phyloP scores from a whole-genome alignment of 2,113 vertebrate genomes.

The Malurus melanocephalus region DNA sequence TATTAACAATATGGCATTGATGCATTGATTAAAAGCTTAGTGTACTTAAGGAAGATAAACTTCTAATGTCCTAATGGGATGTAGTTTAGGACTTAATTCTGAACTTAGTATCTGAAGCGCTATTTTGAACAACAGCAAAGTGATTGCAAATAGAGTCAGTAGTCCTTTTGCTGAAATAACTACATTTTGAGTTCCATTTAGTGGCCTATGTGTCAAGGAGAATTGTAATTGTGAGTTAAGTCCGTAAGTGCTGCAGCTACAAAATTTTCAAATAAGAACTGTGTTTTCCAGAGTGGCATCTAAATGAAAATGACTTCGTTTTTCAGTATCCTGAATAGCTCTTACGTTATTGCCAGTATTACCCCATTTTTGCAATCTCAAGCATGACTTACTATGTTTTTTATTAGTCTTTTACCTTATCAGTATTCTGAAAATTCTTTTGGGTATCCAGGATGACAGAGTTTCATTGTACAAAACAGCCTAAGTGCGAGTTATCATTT shows the following conservation, averaged over 20 bases:
- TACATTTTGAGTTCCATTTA: background rate
- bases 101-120: background rate
- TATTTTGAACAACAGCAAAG: background rate
- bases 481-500: background rate
- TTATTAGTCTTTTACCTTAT: background rate
- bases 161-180: background rate
- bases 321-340: background rate
- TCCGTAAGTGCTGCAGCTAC: background rate
- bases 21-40: background rate
- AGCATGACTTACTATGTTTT: accelerated
- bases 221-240: background rate
- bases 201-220: background rate
- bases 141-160: background rate
- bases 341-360: background rate
- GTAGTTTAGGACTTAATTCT: background rate
- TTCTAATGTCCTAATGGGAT: background rate
- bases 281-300: background rate
- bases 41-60: background rate
- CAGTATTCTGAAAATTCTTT: background rate
- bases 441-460: background rate
- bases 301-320: background rate
- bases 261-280: background rate
- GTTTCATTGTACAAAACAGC: background rate
- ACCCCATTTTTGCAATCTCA: background rate
- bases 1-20: background rate